Evolutionary conservation across 2,113 vertebrate species (phyloP).

Genomic region (Aphyosemion australe): DNA sequence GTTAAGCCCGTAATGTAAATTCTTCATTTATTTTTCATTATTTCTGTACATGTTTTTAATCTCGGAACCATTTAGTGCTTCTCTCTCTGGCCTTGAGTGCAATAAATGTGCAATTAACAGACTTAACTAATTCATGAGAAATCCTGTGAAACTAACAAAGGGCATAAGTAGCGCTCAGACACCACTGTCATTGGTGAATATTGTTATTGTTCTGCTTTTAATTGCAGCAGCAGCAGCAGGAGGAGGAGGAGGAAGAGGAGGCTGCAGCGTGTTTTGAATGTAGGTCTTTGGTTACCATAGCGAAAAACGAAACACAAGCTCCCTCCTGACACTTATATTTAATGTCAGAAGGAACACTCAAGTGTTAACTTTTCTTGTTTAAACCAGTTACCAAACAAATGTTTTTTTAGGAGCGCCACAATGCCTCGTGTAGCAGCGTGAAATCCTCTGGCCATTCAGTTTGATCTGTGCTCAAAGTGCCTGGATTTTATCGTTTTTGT

Average conservation of each 20-base stretch:
- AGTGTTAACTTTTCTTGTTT: constrained; percentile 70
- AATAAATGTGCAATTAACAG: constrained; percentile 78
- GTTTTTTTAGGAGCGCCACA: constrained; percentile 54
- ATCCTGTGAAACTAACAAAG: constrained; percentile 75
- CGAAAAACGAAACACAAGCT: constrained; percentile 68
- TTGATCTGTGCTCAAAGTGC: constrained; percentile 45
- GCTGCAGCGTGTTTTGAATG: constrained; percentile 69
- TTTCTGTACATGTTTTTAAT: constrained; percentile 36
- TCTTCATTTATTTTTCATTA: constrained; percentile 51
- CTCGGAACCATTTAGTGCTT: constrained; percentile 61
- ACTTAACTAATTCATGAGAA: constrained; percentile 80
- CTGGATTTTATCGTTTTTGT: constrained; percentile 44
- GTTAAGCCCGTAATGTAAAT: constrained; percentile 30
- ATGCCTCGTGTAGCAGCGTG: constrained; percentile 41
- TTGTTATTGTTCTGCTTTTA: constrained; percentile 78
- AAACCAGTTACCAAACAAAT: constrained; percentile 66
- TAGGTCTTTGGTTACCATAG: constrained; percentile 76
- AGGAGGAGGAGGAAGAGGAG: constrained; percentile 40
- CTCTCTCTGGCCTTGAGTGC: constrained; percentile 66
- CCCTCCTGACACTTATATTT: constrained; percentile 70
- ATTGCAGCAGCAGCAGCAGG: constrained; percentile 54
- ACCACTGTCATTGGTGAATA: constrained; percentile 67
- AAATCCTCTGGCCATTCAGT: constrained; percentile 41
- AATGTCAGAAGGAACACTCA: constrained; percentile 65
- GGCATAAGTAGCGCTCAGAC: constrained; percentile 74